Conservation (phyloP, 2,797 vertebrate genomes). For the Anniella stebbinsi region DNA sequence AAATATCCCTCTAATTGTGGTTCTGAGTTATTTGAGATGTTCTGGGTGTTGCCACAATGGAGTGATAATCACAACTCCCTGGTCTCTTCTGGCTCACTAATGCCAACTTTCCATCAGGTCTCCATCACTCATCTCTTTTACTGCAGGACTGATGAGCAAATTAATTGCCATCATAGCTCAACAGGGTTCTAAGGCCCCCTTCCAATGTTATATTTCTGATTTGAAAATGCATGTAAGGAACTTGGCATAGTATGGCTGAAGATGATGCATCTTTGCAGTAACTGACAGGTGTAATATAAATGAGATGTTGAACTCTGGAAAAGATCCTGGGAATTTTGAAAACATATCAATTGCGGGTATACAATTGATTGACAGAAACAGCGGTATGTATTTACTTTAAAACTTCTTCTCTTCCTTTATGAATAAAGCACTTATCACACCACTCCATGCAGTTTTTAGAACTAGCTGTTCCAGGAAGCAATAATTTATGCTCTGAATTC, state of each 20-base stretch:
- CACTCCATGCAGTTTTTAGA: not conserved
- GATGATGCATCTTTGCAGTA: not conserved
- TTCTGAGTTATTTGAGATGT: slow-evolving; percentile 51
- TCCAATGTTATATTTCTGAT: not conserved
- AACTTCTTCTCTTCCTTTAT: not conserved
- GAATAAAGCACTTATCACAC: not conserved
- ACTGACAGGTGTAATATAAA: not conserved
- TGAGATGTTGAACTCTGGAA: not conserved
- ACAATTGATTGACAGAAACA: not conserved
- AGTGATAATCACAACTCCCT: slow-evolving; percentile 38
- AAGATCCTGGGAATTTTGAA: not conserved
- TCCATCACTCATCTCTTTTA: slow-evolving; percentile 38
- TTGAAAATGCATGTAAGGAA: not conserved
- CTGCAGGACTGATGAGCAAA: not conserved
- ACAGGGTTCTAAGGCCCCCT: not conserved
- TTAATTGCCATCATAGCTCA: not conserved
- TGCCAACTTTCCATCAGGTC: slow-evolving; percentile 8
- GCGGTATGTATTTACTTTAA: not conserved
- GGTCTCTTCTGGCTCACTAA: slow-evolving; percentile 13
- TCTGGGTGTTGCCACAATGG: slow-evolving; percentile 33
- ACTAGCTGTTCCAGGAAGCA: not conserved
- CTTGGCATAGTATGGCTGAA: not conserved
- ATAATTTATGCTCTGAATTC: not conserved
- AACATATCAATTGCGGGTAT: not conserved
- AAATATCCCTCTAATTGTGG: slow-evolving; percentile 45